phyloP scores from a whole-genome alignment of 2,888 invertebrate genomes.

The Apamea sordens region DNA sequence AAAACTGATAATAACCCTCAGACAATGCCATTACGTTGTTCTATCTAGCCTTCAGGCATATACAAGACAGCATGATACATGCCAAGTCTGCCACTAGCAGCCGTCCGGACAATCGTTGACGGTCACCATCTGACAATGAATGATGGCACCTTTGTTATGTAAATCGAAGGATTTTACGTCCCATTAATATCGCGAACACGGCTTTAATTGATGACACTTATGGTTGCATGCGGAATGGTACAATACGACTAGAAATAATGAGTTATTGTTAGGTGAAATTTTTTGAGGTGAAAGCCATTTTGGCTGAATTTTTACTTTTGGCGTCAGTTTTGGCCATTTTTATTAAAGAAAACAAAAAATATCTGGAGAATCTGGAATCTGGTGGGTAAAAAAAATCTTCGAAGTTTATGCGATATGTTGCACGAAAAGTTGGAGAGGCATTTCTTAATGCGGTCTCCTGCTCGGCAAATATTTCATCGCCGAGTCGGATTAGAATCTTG shows the following conservation, averaged over 20 bases:
- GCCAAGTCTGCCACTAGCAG: constrained; percentile 43
- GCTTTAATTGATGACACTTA: constrained; percentile 74
- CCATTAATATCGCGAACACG: constrained; percentile 75
- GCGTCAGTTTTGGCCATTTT: neutral
- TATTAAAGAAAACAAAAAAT: no score
- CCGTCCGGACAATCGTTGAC: constrained; percentile 52
- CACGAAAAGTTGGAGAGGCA: neutral
- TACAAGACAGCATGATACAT: constrained; percentile 39
- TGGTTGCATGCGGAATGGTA: constrained; percentile 44
- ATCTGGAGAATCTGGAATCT: no score
- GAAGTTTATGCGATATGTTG: neutral
- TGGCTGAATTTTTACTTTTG: constrained; percentile 18
- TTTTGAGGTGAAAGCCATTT: constrained; percentile 22
- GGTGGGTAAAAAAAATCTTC: no score
- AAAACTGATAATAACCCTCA: neutral
- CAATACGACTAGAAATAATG: constrained; percentile 27
- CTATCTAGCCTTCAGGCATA: constrained; percentile 21
- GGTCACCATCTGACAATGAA: constrained; percentile 49
- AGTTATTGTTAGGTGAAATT: constrained; percentile 32
- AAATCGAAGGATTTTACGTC: constrained; percentile 79
- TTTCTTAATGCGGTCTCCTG: neutral
- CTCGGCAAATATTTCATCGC: neutral
- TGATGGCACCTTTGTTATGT: constrained; percentile 76
- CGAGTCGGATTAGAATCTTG: neutral
- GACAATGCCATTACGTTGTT: neutral